Evolutionary conservation across 2,797 vertebrate genomes (phyloP).

Genomic region (Anas acuta): DNA sequence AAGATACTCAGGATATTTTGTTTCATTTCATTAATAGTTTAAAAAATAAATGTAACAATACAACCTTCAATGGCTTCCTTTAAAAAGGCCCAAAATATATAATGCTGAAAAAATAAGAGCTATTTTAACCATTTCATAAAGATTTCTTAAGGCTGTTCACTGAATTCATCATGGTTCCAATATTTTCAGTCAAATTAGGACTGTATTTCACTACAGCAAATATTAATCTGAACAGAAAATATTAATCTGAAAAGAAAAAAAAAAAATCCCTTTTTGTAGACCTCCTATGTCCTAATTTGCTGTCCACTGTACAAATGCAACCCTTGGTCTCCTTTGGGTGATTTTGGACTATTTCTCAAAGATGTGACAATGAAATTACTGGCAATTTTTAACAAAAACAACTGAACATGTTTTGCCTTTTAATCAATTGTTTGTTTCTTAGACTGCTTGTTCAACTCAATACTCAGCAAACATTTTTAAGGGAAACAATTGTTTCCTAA

Average conservation of each 20-base stretch:
- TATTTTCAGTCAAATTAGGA: background rate
- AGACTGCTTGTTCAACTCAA: background rate
- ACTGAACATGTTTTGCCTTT: background rate
- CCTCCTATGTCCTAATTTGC: background rate
- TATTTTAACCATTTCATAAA: background rate
- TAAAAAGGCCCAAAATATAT: background rate
- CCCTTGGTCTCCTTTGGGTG: background rate
- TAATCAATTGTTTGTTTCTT: background rate
- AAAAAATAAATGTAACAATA: background rate
- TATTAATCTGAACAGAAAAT: background rate
- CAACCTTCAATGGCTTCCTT: background rate
- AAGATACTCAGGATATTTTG: background rate
- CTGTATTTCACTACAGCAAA: background rate
- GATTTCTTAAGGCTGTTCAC: background rate
- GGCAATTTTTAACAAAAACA: background rate
- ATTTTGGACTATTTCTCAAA: background rate
- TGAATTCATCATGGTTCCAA: background rate
- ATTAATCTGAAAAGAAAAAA: background rate
- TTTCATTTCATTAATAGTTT: background rate
- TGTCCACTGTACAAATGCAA: background rate
- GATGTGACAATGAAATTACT: background rate
- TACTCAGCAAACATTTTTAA: background rate
- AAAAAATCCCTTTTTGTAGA: background rate
- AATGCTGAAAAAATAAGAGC: background rate
- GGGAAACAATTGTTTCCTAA: constrained; percentile 1